Base-by-base conservation (phyloP, 2,888 invertebrate genomes). In the Eristalinus sepulchralis region DNA sequence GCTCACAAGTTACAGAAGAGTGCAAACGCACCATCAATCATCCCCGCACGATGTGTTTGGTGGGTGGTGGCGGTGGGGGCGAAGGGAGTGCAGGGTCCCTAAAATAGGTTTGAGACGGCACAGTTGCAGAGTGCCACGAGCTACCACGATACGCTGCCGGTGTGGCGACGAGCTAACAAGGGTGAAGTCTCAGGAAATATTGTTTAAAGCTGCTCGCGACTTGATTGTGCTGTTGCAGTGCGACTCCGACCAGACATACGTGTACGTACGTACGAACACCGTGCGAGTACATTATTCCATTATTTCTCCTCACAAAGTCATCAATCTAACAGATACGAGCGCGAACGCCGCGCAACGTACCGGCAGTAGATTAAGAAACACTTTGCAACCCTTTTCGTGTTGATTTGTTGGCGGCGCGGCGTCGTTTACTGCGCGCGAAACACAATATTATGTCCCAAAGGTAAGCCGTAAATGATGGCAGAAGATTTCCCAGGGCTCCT, bases 1-100 rank as follows among this genome's bases (percentile, higher is more conserved):
- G 39, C 39, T 68, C 64, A 11, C 71, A 79, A 75, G 75, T 76
- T 80, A 71, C 80, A 81, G 71, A 71, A 84, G 27, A 27, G 85
- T 82, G 72, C 77, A 71, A 86, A 78, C 78, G 78, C 73, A 78
- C 86, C 82, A 86, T 86, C 86, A 86, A 86, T 86, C 86, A 82
- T 85, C 73, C 73, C 27, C 27, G 27, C 27, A 5, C 5, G 27
- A 27, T 27, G 5, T 27, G n/a, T n/a, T n/a, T n/a, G n/a, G n/a
- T n/a, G n/a, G n/a, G n/a, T n/a, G n/a, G n/a, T n/a, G n/a, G n/a
- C n/a, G n/a, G n/a, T n/a, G n/a, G n/a, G n/a, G n/a, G n/a, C n/a
- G n/a, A n/a, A n/a, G 5, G 27, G 27, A 27, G 27, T 27, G 64
- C 73, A 78, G 22, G 59, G 60, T 20, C 55, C n/a, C 36, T 17